These are phyloP conservation scores for Ciconia stormi DNA, from an alignment of 2,113 vertebrate genomes.

Conservation along the genomic window DNA sequence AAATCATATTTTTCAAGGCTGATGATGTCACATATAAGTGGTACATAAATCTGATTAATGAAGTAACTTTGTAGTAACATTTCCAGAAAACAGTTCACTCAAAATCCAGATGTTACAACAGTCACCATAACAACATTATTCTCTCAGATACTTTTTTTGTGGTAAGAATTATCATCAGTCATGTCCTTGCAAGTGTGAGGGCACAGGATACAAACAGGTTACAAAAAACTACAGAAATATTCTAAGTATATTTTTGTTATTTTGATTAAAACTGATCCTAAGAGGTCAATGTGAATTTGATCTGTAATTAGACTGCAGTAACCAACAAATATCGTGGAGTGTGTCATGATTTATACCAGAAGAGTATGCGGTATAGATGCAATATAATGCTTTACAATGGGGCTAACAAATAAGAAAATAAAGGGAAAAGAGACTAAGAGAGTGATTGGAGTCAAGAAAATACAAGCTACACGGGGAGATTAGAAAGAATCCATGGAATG, in stretches of 20 bases:
- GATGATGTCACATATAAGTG: neutral
- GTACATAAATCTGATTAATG: neutral
- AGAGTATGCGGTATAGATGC: neutral
- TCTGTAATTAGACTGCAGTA: neutral
- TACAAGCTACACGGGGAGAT: neutral
- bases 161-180: neutral
- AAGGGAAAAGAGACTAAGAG: neutral
- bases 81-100: neutral
- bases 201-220: neutral
- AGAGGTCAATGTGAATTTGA: neutral
- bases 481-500: neutral
- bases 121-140: neutral
- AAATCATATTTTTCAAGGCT: neutral
- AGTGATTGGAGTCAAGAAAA: neutral
- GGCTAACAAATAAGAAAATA: neutral
- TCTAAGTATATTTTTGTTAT: neutral
- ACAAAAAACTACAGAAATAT: neutral
- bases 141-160: neutral
- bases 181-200: neutral
- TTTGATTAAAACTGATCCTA: neutral
- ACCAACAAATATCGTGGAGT: neutral
- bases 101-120: neutral
- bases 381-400: neutral
- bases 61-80: neutral
- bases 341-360: neutral